These are phyloP conservation scores for Bembecia ichneumoniformis DNA, from an alignment of 2,888 invertebrate genomes.

Conservation along the genomic window DNA sequence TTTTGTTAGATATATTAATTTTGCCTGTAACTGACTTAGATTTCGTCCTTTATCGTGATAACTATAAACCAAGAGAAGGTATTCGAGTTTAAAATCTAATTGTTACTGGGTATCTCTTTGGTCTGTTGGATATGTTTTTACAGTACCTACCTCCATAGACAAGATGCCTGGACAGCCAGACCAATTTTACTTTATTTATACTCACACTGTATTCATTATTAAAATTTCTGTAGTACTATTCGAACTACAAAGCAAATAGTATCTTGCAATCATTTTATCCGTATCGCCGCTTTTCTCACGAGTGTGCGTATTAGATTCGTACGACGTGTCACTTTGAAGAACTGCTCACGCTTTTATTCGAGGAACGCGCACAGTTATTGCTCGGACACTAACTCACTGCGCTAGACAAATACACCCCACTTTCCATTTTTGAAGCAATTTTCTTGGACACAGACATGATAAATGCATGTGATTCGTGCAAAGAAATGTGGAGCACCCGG, in stretches of 20 bases:
- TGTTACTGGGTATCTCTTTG: too few relatives aligned
- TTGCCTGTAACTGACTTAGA: too few relatives aligned
- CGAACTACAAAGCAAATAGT: constrained; percentile 42
- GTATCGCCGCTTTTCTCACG: constrained; percentile 44
- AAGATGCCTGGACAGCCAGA: too few relatives aligned
- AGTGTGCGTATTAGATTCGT: constrained; percentile 26
- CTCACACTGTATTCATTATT: constrained; percentile 1
- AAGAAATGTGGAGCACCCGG: constrained; percentile 11
- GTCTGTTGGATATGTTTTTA: too few relatives aligned
- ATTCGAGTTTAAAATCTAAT: too few relatives aligned
- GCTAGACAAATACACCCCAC: constrained; percentile 64
- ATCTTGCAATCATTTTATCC: constrained; percentile 49
- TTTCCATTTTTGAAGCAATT: constrained; percentile 67
- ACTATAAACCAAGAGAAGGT: too few relatives aligned
- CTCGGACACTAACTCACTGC: constrained; percentile 52
- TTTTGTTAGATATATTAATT: too few relatives aligned
- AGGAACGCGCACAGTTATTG: constrained; percentile 41
- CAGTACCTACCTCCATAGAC: too few relatives aligned
- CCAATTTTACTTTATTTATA: too few relatives aligned
- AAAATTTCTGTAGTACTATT: constrained; percentile 29
- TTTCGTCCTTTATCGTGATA: too few relatives aligned
- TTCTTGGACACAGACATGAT: constrained; percentile 45
- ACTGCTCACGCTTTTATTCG: constrained; percentile 31
- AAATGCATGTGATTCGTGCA: constrained; percentile 51
- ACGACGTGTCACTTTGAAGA: constrained; percentile 32